A percentile compares a stretch with the other conserved stretches of the same genome.
These are phyloP conservation scores for Mohoua ochrocephala DNA, from an alignment of 2,113 vertebrate species.

Conservation along the genomic window DNA sequence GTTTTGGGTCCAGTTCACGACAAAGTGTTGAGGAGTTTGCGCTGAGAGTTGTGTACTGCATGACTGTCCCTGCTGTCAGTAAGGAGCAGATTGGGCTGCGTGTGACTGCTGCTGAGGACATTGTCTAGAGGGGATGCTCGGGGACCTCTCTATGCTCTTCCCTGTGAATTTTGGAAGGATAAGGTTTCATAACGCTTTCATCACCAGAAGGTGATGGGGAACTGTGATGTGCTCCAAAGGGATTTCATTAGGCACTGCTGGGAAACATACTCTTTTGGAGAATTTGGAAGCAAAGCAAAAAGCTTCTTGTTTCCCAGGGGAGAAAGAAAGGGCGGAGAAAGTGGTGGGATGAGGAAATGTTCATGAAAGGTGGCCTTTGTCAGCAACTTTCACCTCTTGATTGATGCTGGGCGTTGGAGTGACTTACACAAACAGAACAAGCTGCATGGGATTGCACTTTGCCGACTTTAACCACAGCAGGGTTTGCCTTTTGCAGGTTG, in stretches of 20 bases:
- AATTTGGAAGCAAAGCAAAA: background rate
- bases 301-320: background rate
- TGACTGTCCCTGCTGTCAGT: background rate
- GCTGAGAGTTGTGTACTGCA: too few relatives aligned
- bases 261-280: background rate
- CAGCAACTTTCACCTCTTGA: background rate
- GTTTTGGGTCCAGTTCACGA: background rate
- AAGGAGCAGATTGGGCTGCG: background rate
- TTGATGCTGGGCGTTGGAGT: slow-evolving; percentile 2
- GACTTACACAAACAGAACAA: background rate
- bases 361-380: background rate
- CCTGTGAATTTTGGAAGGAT: background rate
- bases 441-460: background rate
- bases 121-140: background rate
- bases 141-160: background rate
- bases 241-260: background rate
- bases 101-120: background rate
- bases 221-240: background rate
- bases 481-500: background rate
- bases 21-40: background rate
- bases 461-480: background rate
- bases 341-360: background rate
- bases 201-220: background rate
- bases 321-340: background rate
- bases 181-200: background rate